Base-by-base conservation (phyloP, 1,140 invertebrate species). In the Anastatus disparis region DNA sequence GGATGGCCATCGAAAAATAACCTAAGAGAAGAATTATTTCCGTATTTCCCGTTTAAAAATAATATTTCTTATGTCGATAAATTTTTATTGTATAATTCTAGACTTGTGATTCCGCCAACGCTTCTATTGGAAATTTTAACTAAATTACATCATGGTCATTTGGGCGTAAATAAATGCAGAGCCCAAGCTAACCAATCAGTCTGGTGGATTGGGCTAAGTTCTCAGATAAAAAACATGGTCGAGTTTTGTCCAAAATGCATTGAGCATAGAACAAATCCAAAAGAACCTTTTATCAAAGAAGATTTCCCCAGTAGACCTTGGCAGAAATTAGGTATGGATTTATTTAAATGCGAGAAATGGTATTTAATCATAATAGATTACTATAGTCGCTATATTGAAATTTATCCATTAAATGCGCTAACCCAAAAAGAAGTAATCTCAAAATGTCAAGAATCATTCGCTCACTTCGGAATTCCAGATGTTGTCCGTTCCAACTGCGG, bases 161-260 rank as follows among this genome's bases (percentile, higher is more conserved):
- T 74, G 9, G 76, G 73, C 17, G 75, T 77, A 24, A 73, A 64
- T 26, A 78, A 78, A 74, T 77, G 76, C 70, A 22, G 73, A 42
- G 66, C 59, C 13, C 61, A 70, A 27, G 73, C 73, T 0, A 48
- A 71, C 24, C 65, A 63, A 13, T 74, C 74, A 2, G 74, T 76
- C 27, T 77, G 73, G 73, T 78, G 74, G 74, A 17, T 74, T 0
- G 72, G 77, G 0, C 35, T 79, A 7, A 74, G 52, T 10, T 58
- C 46, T 17, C 74, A 79, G 50, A 62, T 79, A n/a, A 63, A 77
- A 70, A 74, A 76, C 31, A 48, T 73, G 38, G 48, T 76, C n/a
- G 44, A 64, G 73, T 31, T 27, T 6, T 89, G 88, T 73, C 72
- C 74, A 15, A 76, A 79, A 17, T 89, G 88, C n/a, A 24, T 24